Percentiles rank a stretch among this genome's conserved stretches.
phyloP scores from a whole-genome alignment of 35 echinoderm and acorn worm species.

The Anneissia japonica region DNA sequence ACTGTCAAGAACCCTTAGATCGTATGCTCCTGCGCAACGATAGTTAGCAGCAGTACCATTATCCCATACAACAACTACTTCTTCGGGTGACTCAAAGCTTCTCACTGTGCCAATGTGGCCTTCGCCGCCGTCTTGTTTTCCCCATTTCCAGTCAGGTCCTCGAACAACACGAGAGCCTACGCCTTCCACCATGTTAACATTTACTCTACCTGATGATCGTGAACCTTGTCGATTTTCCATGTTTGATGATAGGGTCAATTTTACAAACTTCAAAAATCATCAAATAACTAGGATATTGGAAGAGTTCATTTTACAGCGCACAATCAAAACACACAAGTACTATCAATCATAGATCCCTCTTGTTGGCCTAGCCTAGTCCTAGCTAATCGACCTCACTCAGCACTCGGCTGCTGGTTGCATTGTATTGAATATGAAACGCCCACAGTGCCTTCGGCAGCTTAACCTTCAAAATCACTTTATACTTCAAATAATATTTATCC shows the following conservation, averaged over 20 bases:
- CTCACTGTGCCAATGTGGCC: conserved; percentile 95
- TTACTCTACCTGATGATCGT: not conserved
- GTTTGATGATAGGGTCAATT: not conserved
- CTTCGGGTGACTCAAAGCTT: conserved; percentile 96
- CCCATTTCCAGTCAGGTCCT: conserved; percentile 99
- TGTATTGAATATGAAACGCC: no score
- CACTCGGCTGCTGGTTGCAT: no score
- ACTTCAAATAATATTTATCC: no score
- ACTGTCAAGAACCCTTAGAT: conserved; percentile 84
- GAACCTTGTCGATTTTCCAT: not conserved
- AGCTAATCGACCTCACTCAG: no score
- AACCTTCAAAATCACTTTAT: no score
- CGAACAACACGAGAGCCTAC: conserved; percentile 91
- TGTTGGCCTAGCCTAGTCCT: no score
- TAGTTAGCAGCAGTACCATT: conserved; percentile 99
- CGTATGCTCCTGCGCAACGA: conserved; percentile 94
- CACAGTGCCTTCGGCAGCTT: no score
- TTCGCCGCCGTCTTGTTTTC: conserved; percentile 98
- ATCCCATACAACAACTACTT: conserved; percentile 98
- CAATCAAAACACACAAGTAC: no score
- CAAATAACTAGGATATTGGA: no score
- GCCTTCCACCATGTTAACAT: conserved; percentile 90
- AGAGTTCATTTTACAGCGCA: no score
- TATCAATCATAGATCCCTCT: no score
- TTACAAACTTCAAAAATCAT: not conserved